phyloP scores from a whole-genome alignment of 1,140 invertebrate species.

The Maconellicoccus hirsutus region DNA sequence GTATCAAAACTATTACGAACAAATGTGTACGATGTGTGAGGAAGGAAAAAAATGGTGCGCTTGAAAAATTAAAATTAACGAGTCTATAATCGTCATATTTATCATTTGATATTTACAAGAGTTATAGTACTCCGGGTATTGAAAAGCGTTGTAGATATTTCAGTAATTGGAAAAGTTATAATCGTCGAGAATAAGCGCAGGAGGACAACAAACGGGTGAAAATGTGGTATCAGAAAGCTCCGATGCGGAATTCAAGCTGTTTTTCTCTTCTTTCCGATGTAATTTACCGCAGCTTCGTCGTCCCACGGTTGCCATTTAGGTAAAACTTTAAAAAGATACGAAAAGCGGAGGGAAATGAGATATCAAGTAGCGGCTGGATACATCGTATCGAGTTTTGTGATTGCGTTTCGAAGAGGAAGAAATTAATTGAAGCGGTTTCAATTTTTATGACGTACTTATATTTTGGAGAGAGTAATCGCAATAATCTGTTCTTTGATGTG shows the following conservation, averaged over 20 bases:
- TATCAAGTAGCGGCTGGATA: conserved; percentile 15
- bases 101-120: conserved; percentile 10
- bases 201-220: conserved; percentile 15
- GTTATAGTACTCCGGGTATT: neutral
- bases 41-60: neutral
- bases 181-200: conserved; percentile 6
- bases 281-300: neutral
- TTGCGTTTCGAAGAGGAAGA: conserved; percentile 16
- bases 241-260: conserved; percentile 19
- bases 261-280: conserved; percentile 11
- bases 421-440: conserved; percentile 20
- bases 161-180: conserved; percentile 21
- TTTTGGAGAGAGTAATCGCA: neutral
- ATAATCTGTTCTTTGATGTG: conserved; percentile 19
- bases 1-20: too few relatives aligned
- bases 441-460: conserved; percentile 14
- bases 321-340: conserved; percentile 20
- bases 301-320: neutral
- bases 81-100: conserved; percentile 20
- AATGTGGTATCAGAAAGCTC: conserved; percentile 22
- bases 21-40: too few relatives aligned
- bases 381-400: conserved; percentile 19
- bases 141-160: conserved; percentile 21
- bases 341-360: conserved; percentile 11
- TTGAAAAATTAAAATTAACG: conserved; percentile 20